phyloP scores from a whole-genome alignment of 2,797 vertebrate genomes.

The Myotis pilosus region DNA sequence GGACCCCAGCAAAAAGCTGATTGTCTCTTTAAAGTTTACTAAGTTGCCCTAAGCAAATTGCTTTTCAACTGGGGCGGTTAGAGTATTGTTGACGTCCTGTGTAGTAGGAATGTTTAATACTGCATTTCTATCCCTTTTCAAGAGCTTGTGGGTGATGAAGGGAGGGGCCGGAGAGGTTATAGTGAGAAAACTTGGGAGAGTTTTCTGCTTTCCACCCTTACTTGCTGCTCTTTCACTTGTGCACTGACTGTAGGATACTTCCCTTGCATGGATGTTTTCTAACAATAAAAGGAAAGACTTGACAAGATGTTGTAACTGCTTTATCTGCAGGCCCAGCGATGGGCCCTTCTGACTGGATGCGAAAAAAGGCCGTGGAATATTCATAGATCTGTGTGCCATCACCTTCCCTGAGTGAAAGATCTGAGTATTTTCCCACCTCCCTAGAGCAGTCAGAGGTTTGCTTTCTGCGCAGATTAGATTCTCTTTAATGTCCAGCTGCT shows the following conservation, averaged over 20 bases:
- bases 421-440: neutral
- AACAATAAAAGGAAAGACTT: slow-evolving; percentile 73
- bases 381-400: neutral
- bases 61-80: slow-evolving; percentile 62
- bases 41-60: slow-evolving; percentile 62
- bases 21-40: slow-evolving; percentile 64
- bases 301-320: slow-evolving; percentile 62
- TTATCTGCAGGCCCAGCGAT: slow-evolving; percentile 45
- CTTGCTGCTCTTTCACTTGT: neutral
- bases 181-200: neutral
- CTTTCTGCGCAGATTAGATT: neutral
- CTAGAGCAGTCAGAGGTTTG: neutral
- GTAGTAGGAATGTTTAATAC: neutral
- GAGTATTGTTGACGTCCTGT: slow-evolving; percentile 24
- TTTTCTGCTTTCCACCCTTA: neutral
- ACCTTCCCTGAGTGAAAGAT: neutral
- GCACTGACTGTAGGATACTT: slow-evolving; percentile 40
- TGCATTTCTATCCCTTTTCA: slow-evolving; percentile 37
- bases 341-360: slow-evolving; percentile 34
- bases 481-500: neutral
- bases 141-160: neutral
- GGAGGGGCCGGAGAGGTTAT: neutral
- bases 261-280: slow-evolving; percentile 58
- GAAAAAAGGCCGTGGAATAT: neutral
- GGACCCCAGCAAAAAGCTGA: slow-evolving; percentile 77